These are phyloP conservation scores for Cygnus buccinator DNA, from an alignment of 2,113 vertebrate species.

Conservation along the genomic window DNA sequence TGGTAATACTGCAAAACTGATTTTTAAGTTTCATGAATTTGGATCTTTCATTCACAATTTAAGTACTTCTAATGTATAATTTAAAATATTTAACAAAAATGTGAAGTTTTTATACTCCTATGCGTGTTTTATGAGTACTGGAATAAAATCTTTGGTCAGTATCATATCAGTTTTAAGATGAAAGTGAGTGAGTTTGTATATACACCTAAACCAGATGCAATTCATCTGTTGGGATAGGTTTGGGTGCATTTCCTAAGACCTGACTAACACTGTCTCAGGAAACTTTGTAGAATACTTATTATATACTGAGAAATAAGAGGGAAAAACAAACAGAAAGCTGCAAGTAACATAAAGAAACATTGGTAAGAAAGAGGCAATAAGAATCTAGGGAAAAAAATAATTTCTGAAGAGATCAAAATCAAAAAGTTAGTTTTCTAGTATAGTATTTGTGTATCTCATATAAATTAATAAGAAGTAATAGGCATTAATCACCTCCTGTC, in stretches of 20 bases:
- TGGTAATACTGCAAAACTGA: not conserved
- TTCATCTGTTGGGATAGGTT: not conserved
- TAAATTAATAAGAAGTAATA: not conserved
- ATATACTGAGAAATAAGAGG: not conserved
- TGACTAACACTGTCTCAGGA: not conserved
- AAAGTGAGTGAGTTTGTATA: not conserved
- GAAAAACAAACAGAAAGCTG: not conserved
- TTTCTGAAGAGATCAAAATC: not conserved
- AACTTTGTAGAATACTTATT: not conserved
- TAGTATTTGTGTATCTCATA: not conserved
- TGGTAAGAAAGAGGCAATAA: not conserved
- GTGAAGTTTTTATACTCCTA: not conserved
- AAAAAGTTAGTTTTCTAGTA: not conserved
- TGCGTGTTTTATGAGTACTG: not conserved
- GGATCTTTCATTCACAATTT: not conserved
- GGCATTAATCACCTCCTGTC: not conserved
- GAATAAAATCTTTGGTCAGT: not conserved
- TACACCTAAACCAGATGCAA: not conserved
- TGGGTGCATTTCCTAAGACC: not conserved
- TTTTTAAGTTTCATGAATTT: not conserved
- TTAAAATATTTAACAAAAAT: not conserved
- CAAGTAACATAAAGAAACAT: not conserved
- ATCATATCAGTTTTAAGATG: not conserved
- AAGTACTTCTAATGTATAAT: not conserved
- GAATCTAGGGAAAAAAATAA: accelerated